Evolutionary conservation across 1,140 invertebrate genomes (phyloP), one percentile per base, ranked within the genome.

Genomic region (Penaeus chinensis): DNA sequence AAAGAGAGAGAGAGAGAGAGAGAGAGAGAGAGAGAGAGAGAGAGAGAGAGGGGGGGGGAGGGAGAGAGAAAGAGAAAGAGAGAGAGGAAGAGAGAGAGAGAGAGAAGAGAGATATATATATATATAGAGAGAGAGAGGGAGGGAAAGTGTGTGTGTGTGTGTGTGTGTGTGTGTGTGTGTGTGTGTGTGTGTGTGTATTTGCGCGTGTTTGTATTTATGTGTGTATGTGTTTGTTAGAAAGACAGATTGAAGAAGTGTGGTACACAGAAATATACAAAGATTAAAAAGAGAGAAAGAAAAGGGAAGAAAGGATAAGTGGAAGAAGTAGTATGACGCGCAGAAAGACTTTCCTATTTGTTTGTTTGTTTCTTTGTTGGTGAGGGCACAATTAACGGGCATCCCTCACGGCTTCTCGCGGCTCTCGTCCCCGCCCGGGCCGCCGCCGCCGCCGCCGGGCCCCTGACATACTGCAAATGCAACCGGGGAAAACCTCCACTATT

Each of bases 391-490:
- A 37, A 19, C 47, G 19, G 37, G 60, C n/a, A 27, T 66, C 27
- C 62, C 54, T 32, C 74, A 60, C 60, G 22, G 47, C 22, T 77
- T 80, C 76, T 69, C 76, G 54, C 63, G 32, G 16, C 42, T 22
- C 22, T 19, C 19, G 32, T 7, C n/a, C 65, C 47, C 78, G 32
- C 32, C 32, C 32, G 32, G 2, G 32, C 32, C n/a, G 13, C 63
- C 18, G 13, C 18, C 63, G 27, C 22, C n/a, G 27, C 27, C 78
- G 11, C 54, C 54, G 54, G 7, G 5, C 78, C 60, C 47, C 32
- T 65, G 63, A 69, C 85, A n/a, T 82, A 62, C 61, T 63, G 63
- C 69, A 54, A 81, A 71, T 82, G 79, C 63, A 82, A 71, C 63
- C 11, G 19, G 63, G 32, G 37, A 61, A 32, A 32, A 62, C 77